Base-by-base conservation (phyloP, 1,140 invertebrate species). In the Nephotettix cincticeps region DNA sequence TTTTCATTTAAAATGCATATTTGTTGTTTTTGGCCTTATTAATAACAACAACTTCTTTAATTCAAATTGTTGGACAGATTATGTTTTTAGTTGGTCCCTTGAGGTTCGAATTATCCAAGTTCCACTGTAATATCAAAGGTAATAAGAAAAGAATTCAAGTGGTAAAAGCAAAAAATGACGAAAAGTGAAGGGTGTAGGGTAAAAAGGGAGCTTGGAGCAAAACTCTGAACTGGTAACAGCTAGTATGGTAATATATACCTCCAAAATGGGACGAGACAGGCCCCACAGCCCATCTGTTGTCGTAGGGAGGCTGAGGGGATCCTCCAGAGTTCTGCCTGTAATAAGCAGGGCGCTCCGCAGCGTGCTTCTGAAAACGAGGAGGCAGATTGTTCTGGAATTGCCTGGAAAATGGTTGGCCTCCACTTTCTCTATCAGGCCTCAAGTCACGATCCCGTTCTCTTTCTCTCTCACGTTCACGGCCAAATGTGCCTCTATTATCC, bases 351-450 rank as follows among this genome's bases (percentile, higher is more conserved):
- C 29, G 43, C 4, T 69, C 63, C 51, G 32, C 54, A 3, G 40
- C 54, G 17, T 93, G 91, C 76, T 91, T 93, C 78, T 92, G 88
- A 81, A 96, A 95, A 47, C 94, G 84, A 40, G 94, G 94, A 32
- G 94, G 93, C 73, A 96, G 84, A 82, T 93, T 91, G 56, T 85
- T 88, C 79, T 92, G 89, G 79, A 92, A 94, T 58, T 88, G 87
- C 75, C 89, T 86, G 11, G 88, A 89, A 76, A 89, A 92, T 1
- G 84, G 79, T n/a, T 67, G 64, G 6, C 43, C 66, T 21, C 27
- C 43, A 6, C 1, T 1, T 28, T 81, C 79, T 29, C 79, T 76
- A 17, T 74, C 78, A 68, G 51, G 78, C 80, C 73, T 71, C 75
- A 74, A 67, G 17, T 71, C 45, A 51, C 66, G 56, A 47, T 78